Evolutionary conservation across 2,113 vertebrate genomes (phyloP).

Genomic region (Nyctibius bracteatus): DNA sequence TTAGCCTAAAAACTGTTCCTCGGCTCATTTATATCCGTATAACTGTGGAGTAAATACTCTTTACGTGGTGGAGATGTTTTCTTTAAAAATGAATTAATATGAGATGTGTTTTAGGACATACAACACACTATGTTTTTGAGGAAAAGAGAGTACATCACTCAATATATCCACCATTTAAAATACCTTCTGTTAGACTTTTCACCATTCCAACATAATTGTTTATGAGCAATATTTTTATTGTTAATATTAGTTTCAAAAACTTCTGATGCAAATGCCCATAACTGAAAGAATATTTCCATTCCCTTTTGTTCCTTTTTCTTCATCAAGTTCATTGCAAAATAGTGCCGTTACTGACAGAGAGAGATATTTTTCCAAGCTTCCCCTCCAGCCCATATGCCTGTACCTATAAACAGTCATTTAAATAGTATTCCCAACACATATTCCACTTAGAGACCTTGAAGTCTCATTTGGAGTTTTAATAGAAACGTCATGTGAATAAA

Average conservation of each 20-base stretch:
- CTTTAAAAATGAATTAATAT: background rate
- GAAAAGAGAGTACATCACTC: background rate
- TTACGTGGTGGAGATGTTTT: background rate
- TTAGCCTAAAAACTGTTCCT: background rate
- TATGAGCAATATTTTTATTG: background rate
- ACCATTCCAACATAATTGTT: background rate
- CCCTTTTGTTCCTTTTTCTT: background rate
- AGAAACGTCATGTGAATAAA: background rate
- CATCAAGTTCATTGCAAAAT: background rate
- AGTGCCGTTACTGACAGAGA: background rate
- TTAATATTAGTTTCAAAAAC: background rate
- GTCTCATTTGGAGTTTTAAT: background rate
- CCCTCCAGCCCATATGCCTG: background rate
- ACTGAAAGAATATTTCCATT: background rate
- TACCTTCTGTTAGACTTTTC: background rate
- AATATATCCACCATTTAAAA: background rate
- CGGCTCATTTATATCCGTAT: background rate
- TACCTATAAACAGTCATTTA: background rate
- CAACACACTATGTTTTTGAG: background rate
- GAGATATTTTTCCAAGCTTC: background rate
- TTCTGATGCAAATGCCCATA: background rate
- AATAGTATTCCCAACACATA: background rate
- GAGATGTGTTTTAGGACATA: background rate
- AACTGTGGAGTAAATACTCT: background rate
- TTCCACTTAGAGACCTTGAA: background rate